These are phyloP conservation scores for Aurelia sp. DNA, from an alignment of 30 jellyfish, hydroid and myxozoan species.

Conservation along the genomic window DNA sequence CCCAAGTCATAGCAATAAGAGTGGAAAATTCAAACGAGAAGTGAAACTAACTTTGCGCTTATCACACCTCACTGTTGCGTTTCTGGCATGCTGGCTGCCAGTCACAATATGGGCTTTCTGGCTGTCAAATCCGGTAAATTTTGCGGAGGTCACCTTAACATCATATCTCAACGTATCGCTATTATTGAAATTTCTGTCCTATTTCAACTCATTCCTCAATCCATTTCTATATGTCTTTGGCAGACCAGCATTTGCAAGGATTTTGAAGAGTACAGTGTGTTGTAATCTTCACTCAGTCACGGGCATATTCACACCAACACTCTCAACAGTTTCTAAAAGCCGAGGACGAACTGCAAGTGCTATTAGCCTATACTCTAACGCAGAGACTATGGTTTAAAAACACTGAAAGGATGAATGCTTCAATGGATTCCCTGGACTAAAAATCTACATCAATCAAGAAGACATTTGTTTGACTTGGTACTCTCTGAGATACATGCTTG, in stretches of 20 bases:
- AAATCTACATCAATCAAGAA: too few relatives aligned
- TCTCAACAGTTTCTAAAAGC: too few relatives aligned
- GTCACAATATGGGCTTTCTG: constrained; percentile 25
- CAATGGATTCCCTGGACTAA: too few relatives aligned
- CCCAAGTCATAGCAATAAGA: neutral
- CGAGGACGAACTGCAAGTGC: neutral
- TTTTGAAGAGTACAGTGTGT: neutral
- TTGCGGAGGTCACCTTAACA: neutral
- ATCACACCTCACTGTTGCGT: constrained; percentile 27
- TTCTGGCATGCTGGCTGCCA: constrained; percentile 41
- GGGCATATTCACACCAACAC: too few relatives aligned
- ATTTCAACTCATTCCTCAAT: constrained; percentile 28
- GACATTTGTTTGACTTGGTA: too few relatives aligned
- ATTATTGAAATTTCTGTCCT: constrained; percentile 23
- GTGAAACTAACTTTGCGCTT: constrained; percentile 8
- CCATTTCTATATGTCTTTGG: constrained; percentile 44
- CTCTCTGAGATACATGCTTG: too few relatives aligned
- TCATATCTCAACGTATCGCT: neutral
- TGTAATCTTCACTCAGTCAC: neutral
- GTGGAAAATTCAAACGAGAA: constrained; percentile 15
- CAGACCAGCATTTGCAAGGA: constrained; percentile 50
- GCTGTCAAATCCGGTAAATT: constrained; percentile 7
- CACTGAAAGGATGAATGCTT: too few relatives aligned
- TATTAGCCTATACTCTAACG: neutral
- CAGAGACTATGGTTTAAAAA: too few relatives aligned